phyloP scores from a whole-genome alignment of 53 echinoderm and acorn worm genomes.

The Mesocentrotus franciscanus region DNA sequence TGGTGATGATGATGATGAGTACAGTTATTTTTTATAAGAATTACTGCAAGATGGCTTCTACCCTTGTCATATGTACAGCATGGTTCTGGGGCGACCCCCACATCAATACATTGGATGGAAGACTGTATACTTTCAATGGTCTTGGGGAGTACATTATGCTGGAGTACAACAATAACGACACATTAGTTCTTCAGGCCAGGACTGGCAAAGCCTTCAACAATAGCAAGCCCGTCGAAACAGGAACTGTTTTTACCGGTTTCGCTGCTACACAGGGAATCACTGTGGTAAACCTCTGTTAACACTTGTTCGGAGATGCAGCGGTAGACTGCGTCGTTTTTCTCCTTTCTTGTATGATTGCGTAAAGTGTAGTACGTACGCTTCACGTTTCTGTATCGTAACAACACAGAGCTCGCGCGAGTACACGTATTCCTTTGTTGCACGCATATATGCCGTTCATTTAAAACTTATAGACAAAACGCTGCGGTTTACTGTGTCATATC shows the following conservation, averaged over 20 bases:
- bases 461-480: too few relatives aligned
- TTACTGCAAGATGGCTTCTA: neutral
- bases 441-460: too few relatives aligned
- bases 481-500: too few relatives aligned
- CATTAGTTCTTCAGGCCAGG: slow-evolving; percentile 34
- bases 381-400: too few relatives aligned
- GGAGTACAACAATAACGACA: slow-evolving; percentile 4
- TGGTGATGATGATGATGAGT: too few relatives aligned
- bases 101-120: slow-evolving; percentile 47
- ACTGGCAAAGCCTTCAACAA: slow-evolving; percentile 33
- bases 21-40: too few relatives aligned
- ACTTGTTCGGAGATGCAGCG: too few relatives aligned
- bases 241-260: slow-evolving; percentile 57
- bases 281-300: neutral
- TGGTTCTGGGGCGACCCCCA: slow-evolving; percentile 53
- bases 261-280: slow-evolving; percentile 23
- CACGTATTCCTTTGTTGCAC: too few relatives aligned
- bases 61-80: neutral
- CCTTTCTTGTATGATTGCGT: too few relatives aligned
- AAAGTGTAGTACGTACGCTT: too few relatives aligned
- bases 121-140: slow-evolving; percentile 38
- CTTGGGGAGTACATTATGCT: slow-evolving; percentile 51
- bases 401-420: too few relatives aligned
- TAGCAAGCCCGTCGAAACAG: slow-evolving; percentile 34
- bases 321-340: too few relatives aligned